These are phyloP conservation scores for Coremacera marginata DNA, from an alignment of 2,888 invertebrate species.

Conservation along the genomic window DNA sequence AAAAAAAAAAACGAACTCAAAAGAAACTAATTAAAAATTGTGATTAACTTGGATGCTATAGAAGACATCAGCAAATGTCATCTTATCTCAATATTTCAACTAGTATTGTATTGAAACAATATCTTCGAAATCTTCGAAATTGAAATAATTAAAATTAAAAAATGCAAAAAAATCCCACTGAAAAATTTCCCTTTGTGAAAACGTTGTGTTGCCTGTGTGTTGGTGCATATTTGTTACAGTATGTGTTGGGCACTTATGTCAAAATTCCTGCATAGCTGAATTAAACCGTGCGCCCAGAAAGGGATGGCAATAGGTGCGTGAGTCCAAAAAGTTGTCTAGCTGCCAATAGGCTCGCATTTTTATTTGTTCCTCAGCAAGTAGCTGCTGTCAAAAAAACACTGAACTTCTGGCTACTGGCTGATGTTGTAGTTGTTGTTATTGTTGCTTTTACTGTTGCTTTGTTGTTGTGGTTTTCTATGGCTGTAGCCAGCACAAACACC, in stretches of 20 bases:
- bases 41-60: not conserved
- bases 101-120: not conserved
- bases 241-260: not conserved
- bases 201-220: not conserved
- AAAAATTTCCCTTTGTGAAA: not conserved
- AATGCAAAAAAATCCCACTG: not conserved
- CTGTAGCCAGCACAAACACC: not conserved
- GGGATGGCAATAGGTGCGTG: conserved; percentile 27
- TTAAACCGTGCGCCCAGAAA: conserved; percentile 1
- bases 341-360: conserved; percentile 6
- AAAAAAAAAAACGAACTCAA: conserved; percentile 38
- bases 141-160: conserved; percentile 4
- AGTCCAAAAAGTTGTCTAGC: conserved; percentile 1
- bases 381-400: not conserved
- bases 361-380: not conserved
- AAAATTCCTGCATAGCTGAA: not conserved
- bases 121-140: not conserved
- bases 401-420: too few relatives aligned
- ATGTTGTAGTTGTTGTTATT: not conserved
- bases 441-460: not conserved
- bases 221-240: not conserved
- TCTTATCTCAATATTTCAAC: not conserved
- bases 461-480: not conserved
- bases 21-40: too few relatives aligned
- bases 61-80: not conserved